Percentiles rank a stretch among this genome's conserved stretches.
Evolutionary conservation across 2,113 vertebrate species (phyloP).

Genomic region (Bolborhynchus lineola): DNA sequence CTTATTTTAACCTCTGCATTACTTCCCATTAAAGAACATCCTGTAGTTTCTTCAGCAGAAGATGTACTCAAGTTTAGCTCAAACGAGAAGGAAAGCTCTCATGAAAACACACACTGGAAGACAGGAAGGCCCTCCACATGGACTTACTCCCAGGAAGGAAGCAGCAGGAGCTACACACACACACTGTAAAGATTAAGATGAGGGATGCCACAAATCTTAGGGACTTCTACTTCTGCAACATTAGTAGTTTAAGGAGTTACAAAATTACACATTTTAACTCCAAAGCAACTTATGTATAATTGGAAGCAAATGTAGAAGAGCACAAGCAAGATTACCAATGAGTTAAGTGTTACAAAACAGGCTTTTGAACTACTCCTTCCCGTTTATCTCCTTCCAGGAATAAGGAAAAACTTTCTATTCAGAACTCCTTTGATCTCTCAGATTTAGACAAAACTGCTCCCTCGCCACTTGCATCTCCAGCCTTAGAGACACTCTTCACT

Average conservation of each 20-base stretch:
- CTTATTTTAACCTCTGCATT: neutral
- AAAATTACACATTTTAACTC: neutral
- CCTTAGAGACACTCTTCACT: neutral
- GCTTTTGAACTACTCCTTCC: neutral
- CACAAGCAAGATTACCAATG: neutral
- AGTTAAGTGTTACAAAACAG: neutral
- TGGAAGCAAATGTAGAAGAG: neutral
- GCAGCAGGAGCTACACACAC: neutral
- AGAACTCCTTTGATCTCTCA: slow-evolving; percentile 1
- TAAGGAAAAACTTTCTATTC: neutral
- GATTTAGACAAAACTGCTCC: neutral
- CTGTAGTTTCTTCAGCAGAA: neutral
- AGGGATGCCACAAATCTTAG: neutral
- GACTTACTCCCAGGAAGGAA: neutral
- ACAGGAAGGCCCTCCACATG: neutral
- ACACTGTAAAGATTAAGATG: neutral
- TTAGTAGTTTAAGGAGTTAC: neutral
- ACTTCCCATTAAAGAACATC: neutral
- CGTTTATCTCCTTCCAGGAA: slow-evolving; percentile 33
- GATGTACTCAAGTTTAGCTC: neutral
- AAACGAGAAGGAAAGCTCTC: neutral
- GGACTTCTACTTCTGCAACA: neutral
- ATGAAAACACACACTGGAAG: fast-evolving
- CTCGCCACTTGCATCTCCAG: fast-evolving
- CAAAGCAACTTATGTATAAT: neutral